These are phyloP conservation scores for Patella ulyssiponensis DNA, from an alignment of 2,888 invertebrate genomes.

Conservation along the genomic window DNA sequence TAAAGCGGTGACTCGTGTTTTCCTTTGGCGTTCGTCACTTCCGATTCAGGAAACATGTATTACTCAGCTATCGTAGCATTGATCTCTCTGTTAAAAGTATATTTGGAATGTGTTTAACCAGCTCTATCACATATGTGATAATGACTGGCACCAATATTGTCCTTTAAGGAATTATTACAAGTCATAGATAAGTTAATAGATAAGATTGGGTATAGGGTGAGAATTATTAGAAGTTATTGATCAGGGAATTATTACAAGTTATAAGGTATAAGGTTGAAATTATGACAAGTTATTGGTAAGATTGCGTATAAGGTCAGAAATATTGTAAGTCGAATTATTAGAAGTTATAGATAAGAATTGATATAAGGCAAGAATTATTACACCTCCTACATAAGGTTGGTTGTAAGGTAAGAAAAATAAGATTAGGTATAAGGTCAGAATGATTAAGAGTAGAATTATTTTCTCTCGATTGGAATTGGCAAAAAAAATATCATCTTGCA, in stretches of 20 bases:
- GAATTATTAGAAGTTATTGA: background rate
- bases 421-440: slow-evolving; percentile 86
- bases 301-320: slow-evolving; percentile 77
- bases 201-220: too few species aligned
- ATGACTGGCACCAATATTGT: too few species aligned
- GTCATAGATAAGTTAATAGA: background rate
- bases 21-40: too few species aligned
- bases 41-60: too few species aligned
- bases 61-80: too few species aligned
- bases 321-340: slow-evolving; percentile 76
- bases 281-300: slow-evolving; percentile 92
- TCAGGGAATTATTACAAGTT: background rate
- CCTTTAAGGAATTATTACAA: background rate
- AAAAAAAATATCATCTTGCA: too few species aligned
- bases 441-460: background rate
- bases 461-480: too few species aligned
- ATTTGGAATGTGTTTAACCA: too few species aligned
- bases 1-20: too few species aligned
- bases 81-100: too few species aligned
- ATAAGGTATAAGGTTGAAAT: slow-evolving; percentile 81
- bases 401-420: slow-evolving; percentile 76
- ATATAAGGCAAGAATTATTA: slow-evolving; percentile 78
- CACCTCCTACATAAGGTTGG: too few species aligned
- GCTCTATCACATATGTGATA: too few species aligned
- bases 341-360: slow-evolving; percentile 95